phyloP scores from a whole-genome alignment of 1,140 invertebrate genomes.

The Trichonephila clavipes region DNA sequence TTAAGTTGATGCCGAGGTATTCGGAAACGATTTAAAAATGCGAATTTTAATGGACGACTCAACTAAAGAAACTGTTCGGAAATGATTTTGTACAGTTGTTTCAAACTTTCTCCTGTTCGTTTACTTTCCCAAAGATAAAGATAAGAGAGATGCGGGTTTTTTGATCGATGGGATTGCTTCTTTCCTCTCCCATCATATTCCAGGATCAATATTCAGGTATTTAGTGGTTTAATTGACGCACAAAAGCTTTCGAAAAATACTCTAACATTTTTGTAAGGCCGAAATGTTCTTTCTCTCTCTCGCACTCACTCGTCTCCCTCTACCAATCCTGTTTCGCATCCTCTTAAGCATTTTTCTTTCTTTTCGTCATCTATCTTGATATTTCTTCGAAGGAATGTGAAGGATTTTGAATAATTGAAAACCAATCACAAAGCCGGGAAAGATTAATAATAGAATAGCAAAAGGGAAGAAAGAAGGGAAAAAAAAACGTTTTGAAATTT shows the following conservation, averaged over 20 bases:
- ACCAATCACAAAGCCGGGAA: slow-evolving; percentile 56
- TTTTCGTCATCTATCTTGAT: slow-evolving; percentile 7
- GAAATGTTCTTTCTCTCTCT: neutral
- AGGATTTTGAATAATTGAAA: slow-evolving; percentile 67
- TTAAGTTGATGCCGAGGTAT: neutral
- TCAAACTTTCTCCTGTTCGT: neutral
- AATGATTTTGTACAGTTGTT: slow-evolving; percentile 20
- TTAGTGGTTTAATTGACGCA: slow-evolving; percentile 69
- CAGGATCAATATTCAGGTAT: slow-evolving; percentile 29
- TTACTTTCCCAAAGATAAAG: slow-evolving; percentile 25
- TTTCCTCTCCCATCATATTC: neutral
- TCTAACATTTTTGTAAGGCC: slow-evolving; percentile 22
- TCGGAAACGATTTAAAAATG: neutral
- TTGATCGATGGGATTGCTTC: slow-evolving; percentile 6
- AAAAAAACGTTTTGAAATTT: slow-evolving; percentile 44
- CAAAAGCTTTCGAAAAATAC: slow-evolving; percentile 34
- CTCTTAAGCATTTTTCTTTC: slow-evolving; percentile 25
- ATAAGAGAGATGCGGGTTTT: neutral
- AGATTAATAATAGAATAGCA: slow-evolving; percentile 40
- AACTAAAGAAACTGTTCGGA: slow-evolving; percentile 24
- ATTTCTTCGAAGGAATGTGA: neutral
- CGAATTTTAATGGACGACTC: slow-evolving; percentile 15
- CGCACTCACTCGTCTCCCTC: neutral
- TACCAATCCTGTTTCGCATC: neutral
- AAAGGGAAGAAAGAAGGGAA: neutral